phyloP scores from a whole-genome alignment of 2,113 vertebrate species.

The Sceloporus tristichus region DNA sequence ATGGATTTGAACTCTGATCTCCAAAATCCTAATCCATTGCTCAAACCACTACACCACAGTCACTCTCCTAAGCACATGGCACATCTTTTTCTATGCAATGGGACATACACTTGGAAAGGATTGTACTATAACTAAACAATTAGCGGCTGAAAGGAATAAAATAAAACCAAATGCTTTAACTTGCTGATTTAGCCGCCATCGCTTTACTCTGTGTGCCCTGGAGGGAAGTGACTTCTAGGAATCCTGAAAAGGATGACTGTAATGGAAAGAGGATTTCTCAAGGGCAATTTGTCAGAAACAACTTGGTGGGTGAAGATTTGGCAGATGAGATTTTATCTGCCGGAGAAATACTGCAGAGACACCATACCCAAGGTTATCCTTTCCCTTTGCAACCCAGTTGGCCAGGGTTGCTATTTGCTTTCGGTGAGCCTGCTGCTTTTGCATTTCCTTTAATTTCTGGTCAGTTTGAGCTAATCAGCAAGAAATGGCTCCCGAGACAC shows the following conservation, averaged over 20 bases:
- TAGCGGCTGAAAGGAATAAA: too few relatives aligned
- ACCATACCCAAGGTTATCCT: neutral
- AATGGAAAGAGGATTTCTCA: neutral
- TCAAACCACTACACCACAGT: too few relatives aligned
- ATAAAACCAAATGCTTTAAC: too few relatives aligned
- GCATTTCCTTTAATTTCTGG: slow-evolving; percentile 41
- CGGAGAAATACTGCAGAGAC: neutral
- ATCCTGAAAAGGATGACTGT: neutral
- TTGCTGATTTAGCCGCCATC: neutral
- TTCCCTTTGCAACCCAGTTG: neutral
- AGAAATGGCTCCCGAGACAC: slow-evolving; percentile 61
- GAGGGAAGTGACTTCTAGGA: neutral
- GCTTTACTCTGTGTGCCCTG: neutral
- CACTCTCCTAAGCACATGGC: too few relatives aligned
- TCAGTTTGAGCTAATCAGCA: slow-evolving; percentile 52
- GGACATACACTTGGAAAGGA: neutral
- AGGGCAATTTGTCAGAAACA: neutral
- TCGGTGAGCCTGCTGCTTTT: neutral
- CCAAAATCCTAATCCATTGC: too few relatives aligned
- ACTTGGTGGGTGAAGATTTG: too few relatives aligned
- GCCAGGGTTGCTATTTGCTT: neutral
- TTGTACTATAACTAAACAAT: neutral
- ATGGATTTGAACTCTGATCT: too few relatives aligned
- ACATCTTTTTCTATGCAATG: neutral
- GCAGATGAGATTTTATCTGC: neutral